Conservation (phyloP, 2,113 vertebrate species). For the Manacus vitellinus region DNA sequence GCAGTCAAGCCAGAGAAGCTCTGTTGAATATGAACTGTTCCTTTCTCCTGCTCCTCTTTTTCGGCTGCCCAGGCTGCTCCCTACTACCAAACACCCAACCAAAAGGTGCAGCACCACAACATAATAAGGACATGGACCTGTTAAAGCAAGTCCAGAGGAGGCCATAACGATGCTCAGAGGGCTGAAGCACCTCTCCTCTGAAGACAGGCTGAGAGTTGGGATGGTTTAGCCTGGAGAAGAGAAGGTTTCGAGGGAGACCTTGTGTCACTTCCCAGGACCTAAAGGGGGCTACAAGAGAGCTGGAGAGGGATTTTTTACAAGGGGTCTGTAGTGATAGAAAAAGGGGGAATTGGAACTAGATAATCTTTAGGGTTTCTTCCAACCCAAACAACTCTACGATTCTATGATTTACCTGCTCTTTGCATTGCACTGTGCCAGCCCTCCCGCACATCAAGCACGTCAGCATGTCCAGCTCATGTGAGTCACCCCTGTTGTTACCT, state of each 20-base stretch:
- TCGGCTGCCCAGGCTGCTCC: background rate
- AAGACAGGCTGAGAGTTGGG: background rate
- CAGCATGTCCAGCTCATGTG: background rate
- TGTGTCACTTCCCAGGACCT: background rate
- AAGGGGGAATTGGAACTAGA: background rate
- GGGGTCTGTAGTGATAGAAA: background rate
- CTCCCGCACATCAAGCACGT: accelerated
- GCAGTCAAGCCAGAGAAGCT: background rate
- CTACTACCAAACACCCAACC: accelerated
- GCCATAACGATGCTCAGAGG: background rate
- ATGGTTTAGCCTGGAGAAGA: background rate
- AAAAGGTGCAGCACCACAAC: background rate
- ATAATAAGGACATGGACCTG: background rate
- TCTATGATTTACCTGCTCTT: background rate
- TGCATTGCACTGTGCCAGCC: accelerated
- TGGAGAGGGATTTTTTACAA: background rate
- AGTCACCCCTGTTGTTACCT: background rate
- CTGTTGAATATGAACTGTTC: background rate
- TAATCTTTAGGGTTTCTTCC: background rate
- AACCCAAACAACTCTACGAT: background rate
- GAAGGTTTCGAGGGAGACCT: background rate
- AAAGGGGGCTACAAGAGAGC: background rate
- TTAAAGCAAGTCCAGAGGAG: background rate
- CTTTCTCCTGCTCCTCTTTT: background rate
- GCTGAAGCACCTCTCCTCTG: background rate